phyloP scores from a whole-genome alignment of 2,113 vertebrate species.

The Rostratula benghalensis region DNA sequence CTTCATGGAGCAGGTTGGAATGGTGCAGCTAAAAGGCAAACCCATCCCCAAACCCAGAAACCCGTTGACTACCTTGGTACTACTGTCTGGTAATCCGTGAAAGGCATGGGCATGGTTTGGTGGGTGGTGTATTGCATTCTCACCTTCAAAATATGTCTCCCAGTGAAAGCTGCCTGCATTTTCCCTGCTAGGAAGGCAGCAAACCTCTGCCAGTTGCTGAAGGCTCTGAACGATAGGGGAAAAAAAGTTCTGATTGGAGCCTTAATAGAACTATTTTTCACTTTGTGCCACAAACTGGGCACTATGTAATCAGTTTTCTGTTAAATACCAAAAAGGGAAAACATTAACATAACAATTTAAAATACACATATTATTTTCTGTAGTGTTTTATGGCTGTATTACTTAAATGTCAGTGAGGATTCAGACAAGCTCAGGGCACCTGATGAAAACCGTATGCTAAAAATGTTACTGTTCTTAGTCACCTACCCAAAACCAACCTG shows the following conservation, averaged over 20 bases:
- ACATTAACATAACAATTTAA: not conserved
- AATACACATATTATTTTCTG: not conserved
- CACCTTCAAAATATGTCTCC: not conserved
- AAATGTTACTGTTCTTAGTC: not conserved
- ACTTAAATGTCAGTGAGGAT: not conserved
- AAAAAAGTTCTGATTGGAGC: not conserved
- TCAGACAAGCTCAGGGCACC: not conserved
- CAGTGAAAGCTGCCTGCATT: rapidly evolving
- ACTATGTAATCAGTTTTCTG: not conserved
- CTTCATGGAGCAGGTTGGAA: not conserved
- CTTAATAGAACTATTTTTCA: not conserved
- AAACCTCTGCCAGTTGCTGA: not conserved
- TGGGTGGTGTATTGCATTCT: not conserved
- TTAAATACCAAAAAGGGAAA: not conserved
- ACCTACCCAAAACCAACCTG: not conserved
- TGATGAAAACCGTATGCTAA: not conserved
- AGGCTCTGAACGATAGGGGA: rapidly evolving
- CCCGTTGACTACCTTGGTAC: too few species aligned
- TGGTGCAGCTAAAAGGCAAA: not conserved
- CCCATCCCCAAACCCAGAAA: too few species aligned
- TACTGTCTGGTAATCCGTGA: rapidly evolving
- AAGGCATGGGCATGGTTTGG: too few species aligned
- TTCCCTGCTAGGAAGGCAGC: not conserved
- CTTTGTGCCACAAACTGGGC: not conserved
- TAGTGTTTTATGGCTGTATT: not conserved